Evolutionary conservation across 2,797 vertebrate genomes (phyloP), one percentile per base, ranked within the genome.

Genomic region (Prunella strophiata): DNA sequence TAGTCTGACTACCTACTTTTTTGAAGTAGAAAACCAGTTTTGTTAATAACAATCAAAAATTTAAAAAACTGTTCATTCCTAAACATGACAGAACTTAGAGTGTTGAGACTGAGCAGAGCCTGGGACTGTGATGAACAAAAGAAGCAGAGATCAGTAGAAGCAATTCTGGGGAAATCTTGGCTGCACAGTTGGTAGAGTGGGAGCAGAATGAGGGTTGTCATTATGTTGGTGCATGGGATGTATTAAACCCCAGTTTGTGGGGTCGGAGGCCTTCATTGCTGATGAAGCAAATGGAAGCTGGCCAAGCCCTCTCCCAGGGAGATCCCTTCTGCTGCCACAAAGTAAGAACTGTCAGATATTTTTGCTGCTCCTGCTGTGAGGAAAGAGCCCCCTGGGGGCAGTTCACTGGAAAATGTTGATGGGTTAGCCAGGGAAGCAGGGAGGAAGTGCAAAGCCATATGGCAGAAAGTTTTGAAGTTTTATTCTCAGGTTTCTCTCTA

Each of bases 91-190:
- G 54, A 70, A 23, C 9, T 11, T 25, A 26, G 38, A 27, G 23
- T 45, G 51, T 16, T 42, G 78, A 63, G 54, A 52, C 59, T 62
- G 9, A 78, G 51, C 47, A 29, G 40, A 72, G 29, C 13, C 38
- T 34, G 8, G 29, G 27, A 16, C 30, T 48, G 5, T 0, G 1
- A 30, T 30, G 43, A 50, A 36, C 0, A 1, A 34, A 43, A 85
- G 73, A 29, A 42, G 59, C 66, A 76, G 45, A 67, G 20, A 83
- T 43, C 14, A 48, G 43, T 43, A 42, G 34, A 34, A 81, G 34
- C 17, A 14, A 13, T 76, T 88, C n/a, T 30, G 15, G 34, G 34
- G 14, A 57, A 45, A 58, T 48, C 29, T 47, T 72, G 58, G 30
- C 76, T 65, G 42, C 21, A 8, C 22, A 5, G 14, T 50, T 80